Base-by-base conservation (phyloP, 2,113 vertebrate species). In the Mobula birostris region DNA sequence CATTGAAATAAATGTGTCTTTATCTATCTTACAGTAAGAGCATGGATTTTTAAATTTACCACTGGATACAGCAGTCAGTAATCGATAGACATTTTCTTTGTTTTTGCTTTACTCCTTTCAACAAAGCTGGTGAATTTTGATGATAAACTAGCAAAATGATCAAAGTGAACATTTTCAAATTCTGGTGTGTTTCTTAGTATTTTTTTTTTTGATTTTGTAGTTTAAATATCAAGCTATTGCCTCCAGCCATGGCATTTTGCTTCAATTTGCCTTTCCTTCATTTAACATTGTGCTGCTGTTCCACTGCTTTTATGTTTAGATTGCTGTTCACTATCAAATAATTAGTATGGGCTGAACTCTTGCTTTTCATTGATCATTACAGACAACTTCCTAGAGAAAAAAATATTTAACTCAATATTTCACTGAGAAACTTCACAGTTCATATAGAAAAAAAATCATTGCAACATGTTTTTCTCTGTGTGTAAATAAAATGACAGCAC, bases 311-410 rank as follows among this genome's bases (percentile, higher is more conserved):
- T 74, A 72, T 90, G 85, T 90, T 63, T 74, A 56, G 70, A 93
- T 76, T 76, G 91, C 68, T 93, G 36, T 29, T 74, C 91, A 74
- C 91, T 93, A 72, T 93, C 91, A 93, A 74, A 93, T 93, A 48
- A 93, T 93, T 93, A 93, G 91, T 93, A 48, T 11, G 29, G 91
- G 24, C 70, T 72, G 70, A 74, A 74, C 48, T 74, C 68, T 74
- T 56, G 70, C 70, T 93, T 93, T 93, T 93, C 40, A 76, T 70
- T 24, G 24, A 74, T 93, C 74, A 93, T 76, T 74, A 56, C 91
- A 93, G 70, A 93, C 40, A 93, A 93, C 19, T 74, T 27, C 36
- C 36, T 40, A 74, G 70, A 68, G 48, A 48, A 48, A 27, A 93
- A 74, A 72, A 82, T 40, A 92, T 9, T 68, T 74, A 74, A 93